phyloP scores from a whole-genome alignment of 2,888 invertebrate species.

The Teleiodes luculella region DNA sequence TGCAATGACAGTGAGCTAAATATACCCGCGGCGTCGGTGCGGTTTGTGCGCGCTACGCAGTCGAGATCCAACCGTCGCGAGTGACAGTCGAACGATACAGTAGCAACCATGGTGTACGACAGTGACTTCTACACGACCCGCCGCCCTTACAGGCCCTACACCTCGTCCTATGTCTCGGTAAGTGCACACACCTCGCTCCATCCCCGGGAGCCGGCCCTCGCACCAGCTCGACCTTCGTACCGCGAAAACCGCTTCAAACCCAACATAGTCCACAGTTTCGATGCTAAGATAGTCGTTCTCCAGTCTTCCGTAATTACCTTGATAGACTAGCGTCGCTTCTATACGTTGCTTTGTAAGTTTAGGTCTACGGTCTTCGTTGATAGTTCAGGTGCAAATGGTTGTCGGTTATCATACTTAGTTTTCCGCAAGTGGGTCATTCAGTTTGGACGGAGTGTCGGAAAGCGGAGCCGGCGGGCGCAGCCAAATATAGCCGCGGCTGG shows the following conservation, averaged over 20 bases:
- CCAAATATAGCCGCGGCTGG: slow-evolving; percentile 80
- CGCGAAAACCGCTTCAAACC: slow-evolving; percentile 36
- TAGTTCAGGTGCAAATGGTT: slow-evolving; percentile 13
- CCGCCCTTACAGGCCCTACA: slow-evolving; percentile 87
- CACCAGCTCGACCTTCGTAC: slow-evolving; percentile 69
- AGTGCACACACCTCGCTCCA: slow-evolving; percentile 51
- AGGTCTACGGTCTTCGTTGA: slow-evolving; percentile 29
- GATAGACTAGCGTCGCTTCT: slow-evolving; percentile 51
- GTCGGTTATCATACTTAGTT: slow-evolving; percentile 26
- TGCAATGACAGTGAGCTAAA: slow-evolving; percentile 78
- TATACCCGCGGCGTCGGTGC: slow-evolving; percentile 57
- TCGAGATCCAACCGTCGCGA: slow-evolving; percentile 74
- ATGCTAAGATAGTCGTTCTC: neutral
- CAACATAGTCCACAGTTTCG: neutral
- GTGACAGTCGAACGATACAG: slow-evolving; percentile 66
- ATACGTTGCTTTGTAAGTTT: slow-evolving; percentile 37
- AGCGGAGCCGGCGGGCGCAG: slow-evolving; percentile 71
- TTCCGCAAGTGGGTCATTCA: slow-evolving; percentile 68
- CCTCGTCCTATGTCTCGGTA: slow-evolving; percentile 88
- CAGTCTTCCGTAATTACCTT: slow-evolving; percentile 36
- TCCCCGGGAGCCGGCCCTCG: slow-evolving; percentile 60
- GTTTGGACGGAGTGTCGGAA: slow-evolving; percentile 55
- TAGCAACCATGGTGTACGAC: slow-evolving; percentile 90
- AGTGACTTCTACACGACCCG: slow-evolving; percentile 94
- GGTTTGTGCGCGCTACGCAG: slow-evolving; percentile 53